Base-by-base conservation (phyloP, 35 echinoderm and acorn worm genomes). In the Holothuria glaberrima region DNA sequence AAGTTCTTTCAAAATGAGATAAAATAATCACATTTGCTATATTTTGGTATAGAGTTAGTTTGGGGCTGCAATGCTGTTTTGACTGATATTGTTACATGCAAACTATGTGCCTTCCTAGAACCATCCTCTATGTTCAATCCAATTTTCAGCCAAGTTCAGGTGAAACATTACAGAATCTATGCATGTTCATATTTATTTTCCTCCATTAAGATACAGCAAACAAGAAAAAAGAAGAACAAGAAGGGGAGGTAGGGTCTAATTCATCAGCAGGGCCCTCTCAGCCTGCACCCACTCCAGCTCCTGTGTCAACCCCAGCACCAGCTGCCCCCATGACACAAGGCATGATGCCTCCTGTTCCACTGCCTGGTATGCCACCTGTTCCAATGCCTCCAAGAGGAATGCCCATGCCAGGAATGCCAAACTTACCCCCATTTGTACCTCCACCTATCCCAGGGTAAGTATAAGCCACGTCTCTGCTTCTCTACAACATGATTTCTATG, bases 361-460 rank as follows among this genome's bases (percentile, higher is more conserved):
- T 91, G 89, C 95, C 95, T 34, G 92, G 92, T 48, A 94, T 94
- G 89, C 92, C 92, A 62, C 95, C 95, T 27, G 75, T 91, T 22
- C 89, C 90, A n/a, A 92, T 95, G 90, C 94, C 92, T 45, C 88
- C 92, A 19, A 86, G 87, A 26, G 62, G 76, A 44, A 88, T 86
- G 32, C 88, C 92, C 22, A 58, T 90, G 36, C 91, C 84, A 36
- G 86, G 86, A 21, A 61, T 92, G 72, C 87, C 88, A 29, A 78
- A 78, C 21, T 56, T 94, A 66, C 92, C 92, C 31, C 92, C 92
- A 12, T 90, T 94, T 44, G 48, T 94, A 35, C 87, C 92, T 20
- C 88, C 88, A 86, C 91, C 92, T 20, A 90, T 94, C 38, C 95
- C 88, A 35, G 95, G 95, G 95, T 97, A 79, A 94, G 95, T 95